Evolutionary conservation across 1,140 invertebrate species (phyloP).

Genomic region (Drosophila seguyi): DNA sequence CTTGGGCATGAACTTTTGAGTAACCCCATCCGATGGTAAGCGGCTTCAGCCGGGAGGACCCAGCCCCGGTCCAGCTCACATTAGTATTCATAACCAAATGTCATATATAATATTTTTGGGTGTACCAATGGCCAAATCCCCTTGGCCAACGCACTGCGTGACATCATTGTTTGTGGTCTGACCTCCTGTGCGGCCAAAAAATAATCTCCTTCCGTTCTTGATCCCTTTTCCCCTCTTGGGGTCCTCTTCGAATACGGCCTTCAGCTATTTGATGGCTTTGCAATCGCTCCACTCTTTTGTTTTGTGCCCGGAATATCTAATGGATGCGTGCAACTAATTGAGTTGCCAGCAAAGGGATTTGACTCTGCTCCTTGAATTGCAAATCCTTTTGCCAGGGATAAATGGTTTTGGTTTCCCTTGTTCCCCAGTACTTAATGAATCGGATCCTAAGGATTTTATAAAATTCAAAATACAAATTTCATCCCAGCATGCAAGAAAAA

Average conservation of each 20-base stretch:
- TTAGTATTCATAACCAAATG: slow-evolving; percentile 82
- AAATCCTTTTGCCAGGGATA: slow-evolving; percentile 48
- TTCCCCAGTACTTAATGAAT: slow-evolving; percentile 47
- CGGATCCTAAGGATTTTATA: slow-evolving; percentile 36
- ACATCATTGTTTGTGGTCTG: slow-evolving; percentile 74
- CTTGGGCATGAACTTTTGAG: slow-evolving; percentile 32
- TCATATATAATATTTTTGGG: slow-evolving; percentile 73
- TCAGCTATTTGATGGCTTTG: slow-evolving; percentile 81
- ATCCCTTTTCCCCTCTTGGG: background rate
- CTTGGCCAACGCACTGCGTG: slow-evolving; percentile 69
- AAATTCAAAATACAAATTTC: slow-evolving; percentile 33
- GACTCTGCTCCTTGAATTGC: slow-evolving; percentile 35
- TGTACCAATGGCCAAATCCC: slow-evolving; percentile 66
- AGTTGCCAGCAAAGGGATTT: slow-evolving; percentile 59
- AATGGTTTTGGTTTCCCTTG: slow-evolving; percentile 35
- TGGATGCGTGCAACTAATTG: slow-evolving; percentile 80
- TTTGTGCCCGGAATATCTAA: slow-evolving; percentile 77
- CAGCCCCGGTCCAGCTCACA: slow-evolving; percentile 26
- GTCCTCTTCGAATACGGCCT: slow-evolving; percentile 58
- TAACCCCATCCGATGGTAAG: slow-evolving; percentile 14
- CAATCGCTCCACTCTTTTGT: slow-evolving; percentile 71
- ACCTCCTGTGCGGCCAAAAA: slow-evolving; percentile 50
- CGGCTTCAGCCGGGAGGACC: background rate
- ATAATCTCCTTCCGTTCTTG: slow-evolving; percentile 64
- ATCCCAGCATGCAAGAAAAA: slow-evolving; percentile 1